Conservation (phyloP, 2,113 vertebrate species). For the Thamnophis sirtalis region DNA sequence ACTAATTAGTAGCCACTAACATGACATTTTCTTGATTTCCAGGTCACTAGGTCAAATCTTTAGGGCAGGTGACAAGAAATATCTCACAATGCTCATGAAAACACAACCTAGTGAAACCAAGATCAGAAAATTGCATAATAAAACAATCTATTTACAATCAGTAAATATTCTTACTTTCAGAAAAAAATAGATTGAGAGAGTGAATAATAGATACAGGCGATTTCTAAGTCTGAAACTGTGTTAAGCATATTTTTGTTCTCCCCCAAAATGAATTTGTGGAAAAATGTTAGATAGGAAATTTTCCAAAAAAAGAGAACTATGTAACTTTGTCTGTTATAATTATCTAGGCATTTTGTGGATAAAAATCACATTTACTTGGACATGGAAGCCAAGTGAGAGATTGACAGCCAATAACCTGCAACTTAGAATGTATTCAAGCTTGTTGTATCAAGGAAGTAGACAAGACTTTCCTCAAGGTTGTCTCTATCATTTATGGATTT, state of each 20-base stretch:
- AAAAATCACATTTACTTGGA: neutral
- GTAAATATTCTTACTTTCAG: neutral
- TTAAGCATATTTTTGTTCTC: neutral
- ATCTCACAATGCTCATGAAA: constrained; percentile 57
- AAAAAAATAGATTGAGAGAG: neutral
- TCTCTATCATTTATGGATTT: neutral
- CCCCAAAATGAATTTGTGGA: neutral
- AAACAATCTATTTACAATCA: constrained; percentile 3
- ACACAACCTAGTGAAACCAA: constrained; percentile 20
- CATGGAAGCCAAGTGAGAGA: neutral
- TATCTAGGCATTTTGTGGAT: neutral
- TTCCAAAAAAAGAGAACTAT: neutral
- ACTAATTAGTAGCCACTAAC: constrained; percentile 84
- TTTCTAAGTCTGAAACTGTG: neutral
- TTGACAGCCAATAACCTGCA: neutral
- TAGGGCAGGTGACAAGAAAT: constrained; percentile 62
- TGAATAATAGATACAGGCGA: neutral
- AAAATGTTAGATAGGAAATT: neutral
- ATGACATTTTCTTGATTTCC: constrained; percentile 71
- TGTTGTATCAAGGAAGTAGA: neutral
- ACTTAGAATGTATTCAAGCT: neutral
- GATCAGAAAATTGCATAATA: constrained; percentile 28
- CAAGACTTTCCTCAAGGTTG: neutral
- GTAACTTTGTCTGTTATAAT: neutral
- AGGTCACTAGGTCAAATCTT: constrained; percentile 74